A percentile compares a stretch with the other conserved stretches of the same genome.
Conservation (phyloP, 2,888 invertebrate genomes). For the Dicyrtomina minuta region DNA sequence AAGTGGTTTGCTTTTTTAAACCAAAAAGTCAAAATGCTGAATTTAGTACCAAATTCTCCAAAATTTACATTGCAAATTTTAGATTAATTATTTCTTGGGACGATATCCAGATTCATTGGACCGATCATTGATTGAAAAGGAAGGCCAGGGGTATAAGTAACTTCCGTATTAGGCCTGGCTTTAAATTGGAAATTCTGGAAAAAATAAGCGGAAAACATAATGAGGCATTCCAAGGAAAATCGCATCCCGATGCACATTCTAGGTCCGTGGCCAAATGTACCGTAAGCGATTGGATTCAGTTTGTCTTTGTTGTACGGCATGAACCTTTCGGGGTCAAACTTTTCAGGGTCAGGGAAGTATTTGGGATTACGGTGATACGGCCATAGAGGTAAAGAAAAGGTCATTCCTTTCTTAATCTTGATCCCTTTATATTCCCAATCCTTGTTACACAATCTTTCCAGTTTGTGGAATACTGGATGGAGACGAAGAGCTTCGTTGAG, state of each 20-base stretch:
- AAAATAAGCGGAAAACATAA: background rate
- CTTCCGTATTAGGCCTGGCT: too few relatives aligned
- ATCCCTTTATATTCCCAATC: conserved; percentile 31
- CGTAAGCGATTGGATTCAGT: conserved; percentile 28
- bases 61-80: too few relatives aligned
- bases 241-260: conserved; percentile 27
- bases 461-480: conserved; percentile 30
- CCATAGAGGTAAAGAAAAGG: conserved; percentile 35
- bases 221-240: background rate
- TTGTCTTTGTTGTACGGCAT: conserved; percentile 34
- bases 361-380: conserved; percentile 36
- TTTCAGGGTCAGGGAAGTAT: conserved; percentile 35
- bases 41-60: too few relatives aligned
- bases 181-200: background rate
- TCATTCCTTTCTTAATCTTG: conserved; percentile 40
- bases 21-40: too few relatives aligned
- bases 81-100: too few relatives aligned
- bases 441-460: conserved; percentile 34
- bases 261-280: conserved; percentile 34
- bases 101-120: too few relatives aligned
- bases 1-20: too few relatives aligned
- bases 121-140: too few relatives aligned
- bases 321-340: conserved; percentile 39
- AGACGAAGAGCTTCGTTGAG: conserved; percentile 36
- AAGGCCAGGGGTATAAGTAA: too few relatives aligned